phyloP scores from a whole-genome alignment of 2,888 invertebrate genomes.

The Melanchra persicariae region DNA sequence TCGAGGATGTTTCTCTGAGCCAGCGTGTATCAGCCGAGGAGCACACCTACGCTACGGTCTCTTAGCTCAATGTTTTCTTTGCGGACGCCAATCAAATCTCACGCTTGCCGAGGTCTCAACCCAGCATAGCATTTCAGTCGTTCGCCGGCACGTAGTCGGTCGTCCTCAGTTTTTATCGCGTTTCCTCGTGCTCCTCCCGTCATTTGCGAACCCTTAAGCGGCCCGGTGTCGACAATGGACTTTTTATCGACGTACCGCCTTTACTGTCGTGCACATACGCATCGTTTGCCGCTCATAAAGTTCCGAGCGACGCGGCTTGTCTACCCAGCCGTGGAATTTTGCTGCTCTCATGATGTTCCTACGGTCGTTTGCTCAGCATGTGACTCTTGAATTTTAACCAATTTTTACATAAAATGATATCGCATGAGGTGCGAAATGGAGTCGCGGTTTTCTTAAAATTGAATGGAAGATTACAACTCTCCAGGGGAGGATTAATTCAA shows the following conservation, averaged over 20 bases:
- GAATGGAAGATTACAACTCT: constrained; percentile 21
- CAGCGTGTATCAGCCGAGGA: constrained; percentile 30
- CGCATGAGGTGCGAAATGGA: constrained; percentile 53
- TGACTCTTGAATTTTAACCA: constrained; percentile 70
- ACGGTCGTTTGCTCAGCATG: constrained; percentile 67
- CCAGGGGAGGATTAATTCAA: constrained; percentile 22
- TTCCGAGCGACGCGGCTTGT: constrained; percentile 75
- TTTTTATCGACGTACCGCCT: constrained; percentile 85
- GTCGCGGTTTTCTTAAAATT: constrained; percentile 33
- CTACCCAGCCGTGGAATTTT: constrained; percentile 77
- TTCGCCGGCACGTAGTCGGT: constrained; percentile 73
- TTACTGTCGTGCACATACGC: constrained; percentile 81
- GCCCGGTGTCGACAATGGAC: constrained; percentile 84
- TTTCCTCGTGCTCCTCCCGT: constrained; percentile 80
- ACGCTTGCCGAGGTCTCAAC: constrained; percentile 77
- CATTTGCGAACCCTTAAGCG: constrained; percentile 84
- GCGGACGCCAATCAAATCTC: constrained; percentile 81
- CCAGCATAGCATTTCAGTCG: constrained; percentile 77
- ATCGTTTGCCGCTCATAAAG: constrained; percentile 84
- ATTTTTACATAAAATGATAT: constrained; percentile 59
- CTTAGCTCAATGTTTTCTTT: constrained; percentile 71
- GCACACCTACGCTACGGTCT: constrained; percentile 51
- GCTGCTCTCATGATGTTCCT: constrained; percentile 73
- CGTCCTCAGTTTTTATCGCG: constrained; percentile 84
- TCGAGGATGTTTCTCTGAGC: constrained; percentile 28